Percentiles rank a stretch among this genome's conserved stretches.
These are phyloP conservation scores for Tetraodon nigroviridis DNA, from an alignment of 2,113 vertebrate genomes.

Conservation along the genomic window DNA sequence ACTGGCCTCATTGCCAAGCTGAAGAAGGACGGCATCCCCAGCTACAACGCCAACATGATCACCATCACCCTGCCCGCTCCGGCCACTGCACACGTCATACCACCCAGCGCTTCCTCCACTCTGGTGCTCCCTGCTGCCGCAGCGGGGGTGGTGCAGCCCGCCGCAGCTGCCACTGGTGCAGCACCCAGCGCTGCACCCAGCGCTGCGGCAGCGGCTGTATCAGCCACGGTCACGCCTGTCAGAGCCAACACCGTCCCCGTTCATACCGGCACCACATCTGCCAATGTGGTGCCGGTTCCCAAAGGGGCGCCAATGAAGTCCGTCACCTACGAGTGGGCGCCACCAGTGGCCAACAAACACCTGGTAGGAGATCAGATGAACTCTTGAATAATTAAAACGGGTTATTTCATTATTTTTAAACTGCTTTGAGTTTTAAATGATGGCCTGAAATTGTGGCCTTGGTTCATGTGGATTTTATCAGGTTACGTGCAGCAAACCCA, in stretches of 20 bases:
- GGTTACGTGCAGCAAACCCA: no score
- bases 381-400: no score
- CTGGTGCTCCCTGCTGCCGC: conserved; percentile 7
- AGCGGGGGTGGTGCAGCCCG: background rate
- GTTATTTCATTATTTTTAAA: no score
- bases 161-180: conserved; percentile 1
- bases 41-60: conserved; percentile 84
- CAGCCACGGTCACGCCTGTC: conserved; percentile 12
- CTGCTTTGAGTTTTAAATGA: no score
- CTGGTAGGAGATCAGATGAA: conserved; percentile 74
- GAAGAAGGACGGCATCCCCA: conserved; percentile 84
- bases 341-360: conserved; percentile 88
- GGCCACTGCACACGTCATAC: conserved; percentile 33
- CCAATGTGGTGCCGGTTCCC: conserved; percentile 70
- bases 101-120: conserved; percentile 13
- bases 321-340: conserved; percentile 94
- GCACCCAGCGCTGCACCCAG: background rate
- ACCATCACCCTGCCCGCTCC: conserved; percentile 81
- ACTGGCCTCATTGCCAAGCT: conserved; percentile 91
- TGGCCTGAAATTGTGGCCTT: no score
- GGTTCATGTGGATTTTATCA: no score
- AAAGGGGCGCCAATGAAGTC: conserved; percentile 82
- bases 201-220: background rate
- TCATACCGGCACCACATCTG: conserved; percentile 17
- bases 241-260: conserved; percentile 34